phyloP scores from a whole-genome alignment of 1,140 invertebrate genomes.

The Aleiodes sp. region DNA sequence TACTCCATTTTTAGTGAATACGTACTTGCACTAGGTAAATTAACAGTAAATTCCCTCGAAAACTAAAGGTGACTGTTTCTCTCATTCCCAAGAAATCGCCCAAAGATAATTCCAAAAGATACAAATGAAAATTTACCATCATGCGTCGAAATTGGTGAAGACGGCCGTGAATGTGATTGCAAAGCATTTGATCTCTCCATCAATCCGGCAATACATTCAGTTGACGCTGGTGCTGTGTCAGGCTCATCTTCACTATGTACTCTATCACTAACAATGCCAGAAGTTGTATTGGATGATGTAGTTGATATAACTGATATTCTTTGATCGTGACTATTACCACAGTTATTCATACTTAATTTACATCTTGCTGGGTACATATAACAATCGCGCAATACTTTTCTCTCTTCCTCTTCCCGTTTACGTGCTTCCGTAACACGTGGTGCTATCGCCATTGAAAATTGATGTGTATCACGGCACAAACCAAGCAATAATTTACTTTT shows the following conservation, averaged over 20 bases:
- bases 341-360: slow-evolving; percentile 70
- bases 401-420: slow-evolving; percentile 77
- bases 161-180: slow-evolving; percentile 33
- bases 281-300: slow-evolving; percentile 93
- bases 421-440: slow-evolving; percentile 82
- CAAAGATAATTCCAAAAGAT: no score
- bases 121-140: slow-evolving; percentile 23
- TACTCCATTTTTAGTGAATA: no score
- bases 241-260: slow-evolving; percentile 93
- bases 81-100: no score
- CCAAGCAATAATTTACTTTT: slow-evolving; percentile 90
- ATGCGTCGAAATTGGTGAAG: slow-evolving; percentile 35
- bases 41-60: no score
- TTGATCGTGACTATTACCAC: slow-evolving; percentile 77
- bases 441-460: slow-evolving; percentile 93
- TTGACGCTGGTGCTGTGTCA: slow-evolving; percentile 72
- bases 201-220: slow-evolving; percentile 57
- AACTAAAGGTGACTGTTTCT: no score
- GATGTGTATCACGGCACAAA: slow-evolving; percentile 90
- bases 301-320: slow-evolving; percentile 90
- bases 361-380: slow-evolving; percentile 71
- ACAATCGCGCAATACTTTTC: slow-evolving; percentile 69
- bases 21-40: no score
- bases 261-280: slow-evolving; percentile 92
- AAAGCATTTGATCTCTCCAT: slow-evolving; percentile 47